These are phyloP conservation scores for Oceanites oceanicus DNA, from an alignment of 2,113 vertebrate species.

Conservation along the genomic window DNA sequence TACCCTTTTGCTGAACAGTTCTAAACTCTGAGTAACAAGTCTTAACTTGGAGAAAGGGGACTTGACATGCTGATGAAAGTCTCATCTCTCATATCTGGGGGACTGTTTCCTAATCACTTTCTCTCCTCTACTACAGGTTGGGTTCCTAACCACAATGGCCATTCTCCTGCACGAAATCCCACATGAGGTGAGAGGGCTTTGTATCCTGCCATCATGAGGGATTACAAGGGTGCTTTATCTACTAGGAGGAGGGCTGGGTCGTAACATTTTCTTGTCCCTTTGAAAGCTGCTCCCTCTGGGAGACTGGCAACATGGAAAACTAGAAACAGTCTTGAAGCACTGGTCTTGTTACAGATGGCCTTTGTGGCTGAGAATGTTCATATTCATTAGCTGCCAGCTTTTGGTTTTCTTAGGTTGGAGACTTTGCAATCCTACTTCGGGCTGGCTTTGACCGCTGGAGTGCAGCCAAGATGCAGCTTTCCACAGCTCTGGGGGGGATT, in stretches of 20 bases:
- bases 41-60: neutral
- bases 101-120: neutral
- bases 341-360: neutral
- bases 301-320: neutral
- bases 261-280: neutral
- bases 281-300: neutral
- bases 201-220: neutral
- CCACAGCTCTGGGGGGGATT: slow-evolving; percentile 90
- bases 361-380: neutral
- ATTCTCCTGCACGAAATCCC: slow-evolving; percentile 98
- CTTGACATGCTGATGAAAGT: neutral
- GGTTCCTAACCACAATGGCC: slow-evolving; percentile 91
- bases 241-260: neutral
- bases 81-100: neutral
- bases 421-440: slow-evolving; percentile 95
- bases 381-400: neutral
- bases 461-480: slow-evolving; percentile 94
- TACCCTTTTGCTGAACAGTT: neutral
- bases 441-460: slow-evolving; percentile 98
- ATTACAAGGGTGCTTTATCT: neutral
- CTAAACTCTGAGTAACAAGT: neutral
- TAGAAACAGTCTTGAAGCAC: neutral
- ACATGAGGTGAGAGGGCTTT: slow-evolving; percentile 86
- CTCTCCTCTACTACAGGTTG: slow-evolving; percentile 80
- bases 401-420: slow-evolving; percentile 83